Conservation (phyloP, 1,140 invertebrate genomes). For the Orchestia grillus region DNA sequence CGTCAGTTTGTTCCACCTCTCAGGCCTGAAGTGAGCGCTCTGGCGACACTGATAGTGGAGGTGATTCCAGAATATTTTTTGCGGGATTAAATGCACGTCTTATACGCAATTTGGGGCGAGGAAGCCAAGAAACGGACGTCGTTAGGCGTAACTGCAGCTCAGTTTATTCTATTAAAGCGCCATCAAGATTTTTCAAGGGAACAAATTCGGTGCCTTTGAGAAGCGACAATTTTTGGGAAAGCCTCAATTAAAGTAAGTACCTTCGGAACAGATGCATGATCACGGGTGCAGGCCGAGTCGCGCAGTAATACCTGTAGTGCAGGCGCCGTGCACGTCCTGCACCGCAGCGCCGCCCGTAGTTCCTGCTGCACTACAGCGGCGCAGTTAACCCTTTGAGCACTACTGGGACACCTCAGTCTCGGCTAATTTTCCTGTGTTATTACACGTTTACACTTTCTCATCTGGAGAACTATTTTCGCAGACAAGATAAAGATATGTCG, state of each 20-base stretch:
- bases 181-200: conserved; percentile 43
- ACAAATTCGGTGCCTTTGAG: conserved; percentile 54
- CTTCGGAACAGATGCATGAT: conserved; percentile 54
- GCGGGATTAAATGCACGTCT: background rate
- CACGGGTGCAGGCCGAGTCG: background rate
- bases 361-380: background rate
- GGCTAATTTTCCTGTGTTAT: too few species aligned
- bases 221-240: conserved; percentile 56
- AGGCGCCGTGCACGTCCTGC: background rate
- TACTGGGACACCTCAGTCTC: too few species aligned
- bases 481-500: too few species aligned
- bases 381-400: too few species aligned
- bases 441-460: too few species aligned
- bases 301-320: background rate
- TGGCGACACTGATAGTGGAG: background rate
- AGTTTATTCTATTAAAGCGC: conserved; percentile 51
- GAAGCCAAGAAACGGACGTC: conserved; percentile 53
- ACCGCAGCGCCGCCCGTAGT: background rate
- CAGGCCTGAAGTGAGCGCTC: background rate
- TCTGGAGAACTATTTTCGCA: too few species aligned
- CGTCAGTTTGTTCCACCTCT: background rate
- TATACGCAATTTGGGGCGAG: conserved; percentile 12
- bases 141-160: conserved; percentile 54
- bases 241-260: conserved; percentile 42
- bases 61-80: conserved; percentile 40